Base-by-base conservation (phyloP, 2,113 vertebrate species). In the Poecile atricapillus region DNA sequence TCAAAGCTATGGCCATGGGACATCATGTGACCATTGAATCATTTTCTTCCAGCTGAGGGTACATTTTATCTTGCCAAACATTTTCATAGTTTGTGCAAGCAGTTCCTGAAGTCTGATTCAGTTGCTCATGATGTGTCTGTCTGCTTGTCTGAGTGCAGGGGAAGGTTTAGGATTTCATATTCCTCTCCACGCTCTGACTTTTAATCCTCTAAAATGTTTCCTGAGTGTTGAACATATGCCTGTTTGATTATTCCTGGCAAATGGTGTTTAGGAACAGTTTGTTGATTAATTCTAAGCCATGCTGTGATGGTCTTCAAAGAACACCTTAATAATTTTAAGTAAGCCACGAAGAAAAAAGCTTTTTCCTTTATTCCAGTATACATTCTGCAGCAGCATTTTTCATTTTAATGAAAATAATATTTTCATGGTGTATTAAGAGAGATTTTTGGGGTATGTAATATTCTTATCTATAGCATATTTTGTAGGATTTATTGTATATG, bases 21-120 rank as follows among this genome's bases (percentile, higher is more conserved):
- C 90, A 93, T 77, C 97, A 97, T 94, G 96, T 97, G 97, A 98
- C 67, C 93, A 71, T 75, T 95, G 95, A 97, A 94, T 97, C 92
- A 97, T 95, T 97, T 95, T 94, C 89, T 75, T 96, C 83, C 96
- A 97, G 95, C 92, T 96, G 93, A 96, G 94, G 63, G 93, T 88
- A 97, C 83, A 78, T 95, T 97, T 95, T 83, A 94, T 94, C 91
- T 97, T 90, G 87, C 96, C 94, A 97, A 95, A 93, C 71, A 60
- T 96, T 95, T 94, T 94, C 95, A 88, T 67, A 84, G 90, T 94
- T 95, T 97, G 85, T 96, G 95, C 67, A 93, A 96, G 87, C 90
- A 83, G 93, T 78, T 96, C 91, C 91, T 94, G 84, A 58, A 83
- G 94, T 91, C 82, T 97, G 94, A 96, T 97, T 95, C 96, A 96